A percentile compares a stretch with the other conserved stretches of the same genome.
Conservation (phyloP, 2,797 vertebrate species). For the Alcedo atthis region DNA sequence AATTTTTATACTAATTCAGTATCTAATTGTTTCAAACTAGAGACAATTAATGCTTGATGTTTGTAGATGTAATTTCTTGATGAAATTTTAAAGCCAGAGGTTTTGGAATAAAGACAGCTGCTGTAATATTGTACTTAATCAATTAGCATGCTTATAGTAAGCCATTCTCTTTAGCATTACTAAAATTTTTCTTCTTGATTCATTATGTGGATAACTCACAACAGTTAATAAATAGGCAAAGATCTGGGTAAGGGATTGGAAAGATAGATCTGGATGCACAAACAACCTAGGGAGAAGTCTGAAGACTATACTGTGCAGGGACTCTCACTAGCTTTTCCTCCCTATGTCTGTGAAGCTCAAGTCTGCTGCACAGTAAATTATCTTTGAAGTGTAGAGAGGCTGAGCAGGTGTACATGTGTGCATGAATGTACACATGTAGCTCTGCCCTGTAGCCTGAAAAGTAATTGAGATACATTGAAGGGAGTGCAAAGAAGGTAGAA, state of each 20-base stretch:
- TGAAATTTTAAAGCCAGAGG: not conserved
- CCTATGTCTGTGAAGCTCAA: not conserved
- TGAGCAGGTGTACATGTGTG: not conserved
- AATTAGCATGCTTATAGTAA: not conserved
- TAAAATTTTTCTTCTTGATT: not conserved
- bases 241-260: not conserved
- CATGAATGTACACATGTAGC: too few relatives aligned
- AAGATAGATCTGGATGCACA: not conserved
- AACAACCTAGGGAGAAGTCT: not conserved
- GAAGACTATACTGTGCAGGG: accelerated
- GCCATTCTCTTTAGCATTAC: not conserved
- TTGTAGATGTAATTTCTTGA: not conserved
- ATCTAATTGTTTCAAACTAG: not conserved
- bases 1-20: not conserved
- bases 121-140: not conserved
- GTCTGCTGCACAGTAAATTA: not conserved
- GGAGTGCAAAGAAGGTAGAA: not conserved
- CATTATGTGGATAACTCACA: not conserved
- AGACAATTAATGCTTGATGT: not conserved
- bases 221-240: not conserved
- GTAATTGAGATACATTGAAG: not conserved
- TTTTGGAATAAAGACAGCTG: not conserved
- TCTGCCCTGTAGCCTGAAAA: not conserved
- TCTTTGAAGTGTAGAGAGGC: not conserved
- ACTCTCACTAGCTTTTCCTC: not conserved